phyloP scores from a whole-genome alignment of 2,888 invertebrate species.

The Thalpophila matura region DNA sequence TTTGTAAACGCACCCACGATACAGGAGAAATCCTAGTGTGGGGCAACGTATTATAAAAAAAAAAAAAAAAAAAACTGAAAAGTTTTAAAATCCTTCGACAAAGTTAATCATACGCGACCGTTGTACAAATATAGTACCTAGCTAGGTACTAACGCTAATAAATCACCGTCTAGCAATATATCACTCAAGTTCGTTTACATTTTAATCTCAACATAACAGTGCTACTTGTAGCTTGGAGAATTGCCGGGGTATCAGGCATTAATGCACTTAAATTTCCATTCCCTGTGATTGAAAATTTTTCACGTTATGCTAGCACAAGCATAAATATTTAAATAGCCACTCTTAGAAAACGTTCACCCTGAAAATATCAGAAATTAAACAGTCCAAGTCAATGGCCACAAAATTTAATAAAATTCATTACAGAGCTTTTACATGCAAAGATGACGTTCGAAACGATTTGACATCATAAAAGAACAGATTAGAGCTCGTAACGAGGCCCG shows the following conservation, averaged over 20 bases:
- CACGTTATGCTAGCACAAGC: slow-evolving; percentile 5
- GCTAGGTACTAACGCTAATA: background rate
- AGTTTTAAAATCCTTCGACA: background rate
- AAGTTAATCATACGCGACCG: too few species aligned
- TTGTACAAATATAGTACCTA: too few species aligned
- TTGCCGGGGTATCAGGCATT: slow-evolving; percentile 38
- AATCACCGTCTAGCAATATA: background rate
- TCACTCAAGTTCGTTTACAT: slow-evolving; percentile 23
- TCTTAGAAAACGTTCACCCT: slow-evolving; percentile 16
- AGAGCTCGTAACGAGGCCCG: slow-evolving; percentile 50
- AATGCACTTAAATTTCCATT: slow-evolving; percentile 42
- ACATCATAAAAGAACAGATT: slow-evolving; percentile 60
- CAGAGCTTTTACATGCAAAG: slow-evolving; percentile 45
- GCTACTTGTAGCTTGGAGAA: slow-evolving; percentile 50
- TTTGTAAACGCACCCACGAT: too few species aligned
- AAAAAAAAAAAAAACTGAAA: background rate
- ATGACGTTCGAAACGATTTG: slow-evolving; percentile 48
- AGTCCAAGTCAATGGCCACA: slow-evolving; percentile 23
- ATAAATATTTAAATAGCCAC: slow-evolving; percentile 12
- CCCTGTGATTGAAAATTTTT: slow-evolving; percentile 34
- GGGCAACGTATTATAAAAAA: too few species aligned
- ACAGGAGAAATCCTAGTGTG: too few species aligned
- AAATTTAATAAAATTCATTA: slow-evolving; percentile 51
- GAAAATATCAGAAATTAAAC: slow-evolving; percentile 36
- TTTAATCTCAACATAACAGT: slow-evolving; percentile 24